Evolutionary conservation across 35 echinoderm and acorn worm species (phyloP).

Genomic region (Eucidaris tribuloides): DNA sequence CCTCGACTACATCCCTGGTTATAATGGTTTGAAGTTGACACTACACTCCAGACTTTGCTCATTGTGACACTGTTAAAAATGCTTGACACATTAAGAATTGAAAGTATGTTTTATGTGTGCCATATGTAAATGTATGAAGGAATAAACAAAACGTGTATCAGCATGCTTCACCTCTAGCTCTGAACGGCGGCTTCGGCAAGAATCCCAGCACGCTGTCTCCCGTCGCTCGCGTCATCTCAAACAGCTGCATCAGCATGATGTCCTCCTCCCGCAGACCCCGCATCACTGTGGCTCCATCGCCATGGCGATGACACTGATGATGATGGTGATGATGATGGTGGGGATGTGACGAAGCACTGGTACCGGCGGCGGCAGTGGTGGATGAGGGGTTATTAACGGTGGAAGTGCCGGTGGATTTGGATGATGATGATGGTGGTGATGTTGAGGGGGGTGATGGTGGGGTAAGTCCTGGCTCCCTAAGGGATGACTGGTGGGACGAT

Average conservation of each 20-base stretch:
- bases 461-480: neutral
- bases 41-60: no score
- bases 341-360: neutral
- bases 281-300: slow-evolving; percentile 15
- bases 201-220: slow-evolving; percentile 50
- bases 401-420: neutral
- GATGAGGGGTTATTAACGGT: no score
- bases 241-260: slow-evolving; percentile 73
- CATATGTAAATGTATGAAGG: neutral
- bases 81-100: no score
- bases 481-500: neutral
- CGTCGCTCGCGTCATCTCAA: slow-evolving; percentile 41
- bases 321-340: slow-evolving; percentile 8
- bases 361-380: neutral
- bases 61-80: no score
- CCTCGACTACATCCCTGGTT: no score
- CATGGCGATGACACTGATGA: neutral
- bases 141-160: neutral
- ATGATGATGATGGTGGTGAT: slow-evolving; percentile 14
- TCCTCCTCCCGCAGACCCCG: slow-evolving; percentile 52
- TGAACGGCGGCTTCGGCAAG: slow-evolving; percentile 58
- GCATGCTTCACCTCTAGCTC: neutral
- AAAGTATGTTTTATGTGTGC: no score
- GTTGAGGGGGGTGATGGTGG: neutral
- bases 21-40: no score